Evolutionary conservation across 1,140 invertebrate species (phyloP), one percentile per base, ranked within the genome.

Genomic region (Drosophila nannoptera): DNA sequence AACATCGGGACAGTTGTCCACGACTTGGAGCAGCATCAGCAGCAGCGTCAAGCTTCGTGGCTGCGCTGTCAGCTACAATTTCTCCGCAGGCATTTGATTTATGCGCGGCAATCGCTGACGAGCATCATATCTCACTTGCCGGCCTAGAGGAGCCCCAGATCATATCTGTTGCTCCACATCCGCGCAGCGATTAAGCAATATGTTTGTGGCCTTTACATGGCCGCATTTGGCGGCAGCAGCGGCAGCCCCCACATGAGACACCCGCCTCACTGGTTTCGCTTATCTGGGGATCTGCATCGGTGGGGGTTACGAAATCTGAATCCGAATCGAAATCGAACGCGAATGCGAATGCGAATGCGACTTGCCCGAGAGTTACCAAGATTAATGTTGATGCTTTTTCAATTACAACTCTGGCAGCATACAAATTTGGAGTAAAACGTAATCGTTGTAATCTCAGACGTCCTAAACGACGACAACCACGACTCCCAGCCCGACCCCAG

Each of bases 331-430:
- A 58, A 70, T 65, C 67, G 46, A 60, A 65, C 11, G 7, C 40
- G 38, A 59, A 61, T 38, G 35, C 56, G 64, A 68, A 61, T 29
- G 40, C 68, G 54, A 70, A 56, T 46, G 38, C 35, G 32, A 61
- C 33, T 31, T 71, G 78, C 66, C 48, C 67, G 69, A 69, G 70
- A 65, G 70, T 75, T 81, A 88, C 87, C 70, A 88, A 88, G 87
- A 88, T 88, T 88, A 88, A 88, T 88, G 87, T 88, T 88, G 87
- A 88, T 88, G 87, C 87, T 87, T 88, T 88, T 88, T 88, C 87
- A 88, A 88, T 88, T 88, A 88, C 87, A 87, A 84, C 78, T 76
- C 69, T 87, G 83, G 78, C 80, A 84, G 80, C 82, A 86, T 87
- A 86, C 82, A 86, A 86, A 86, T 86, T 87, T 87, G 84, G 84